These are phyloP conservation scores for Standfussiana lucernea DNA, from an alignment of 2,888 invertebrate genomes.

Conservation along the genomic window DNA sequence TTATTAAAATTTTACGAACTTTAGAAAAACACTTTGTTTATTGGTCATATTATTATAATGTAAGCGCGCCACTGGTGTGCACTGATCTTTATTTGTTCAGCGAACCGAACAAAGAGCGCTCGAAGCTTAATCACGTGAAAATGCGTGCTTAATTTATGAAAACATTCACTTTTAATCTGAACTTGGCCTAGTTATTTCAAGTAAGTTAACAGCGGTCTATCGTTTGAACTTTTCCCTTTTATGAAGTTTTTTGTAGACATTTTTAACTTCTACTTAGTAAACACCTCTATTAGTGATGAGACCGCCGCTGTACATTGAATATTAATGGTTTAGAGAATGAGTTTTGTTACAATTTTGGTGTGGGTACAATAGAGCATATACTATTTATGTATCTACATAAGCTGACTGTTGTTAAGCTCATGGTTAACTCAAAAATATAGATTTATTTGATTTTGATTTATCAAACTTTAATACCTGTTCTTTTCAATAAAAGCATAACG, in stretches of 20 bases:
- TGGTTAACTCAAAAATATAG: neutral
- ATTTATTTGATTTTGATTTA: neutral
- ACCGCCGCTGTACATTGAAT: neutral
- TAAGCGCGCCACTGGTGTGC: constrained; percentile 65
- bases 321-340: neutral
- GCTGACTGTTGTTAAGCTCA: neutral
- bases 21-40: neutral
- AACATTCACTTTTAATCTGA: constrained; percentile 51
- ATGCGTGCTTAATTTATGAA: constrained; percentile 56
- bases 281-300: neutral
- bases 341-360: neutral
- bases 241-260: neutral
- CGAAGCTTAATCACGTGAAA: constrained; percentile 73
- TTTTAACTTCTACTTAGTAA: neutral
- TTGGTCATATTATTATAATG: neutral
- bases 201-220: neutral
- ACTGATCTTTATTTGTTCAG: constrained; percentile 72
- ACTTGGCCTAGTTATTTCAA: constrained; percentile 18
- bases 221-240: neutral
- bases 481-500: neutral
- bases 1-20: too few relatives aligned
- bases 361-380: neutral
- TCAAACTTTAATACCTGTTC: neutral
- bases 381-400: neutral
- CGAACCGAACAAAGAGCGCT: constrained; percentile 63